Evolutionary conservation across 2,888 invertebrate species (phyloP).

Genomic region (Aelia acuminata): DNA sequence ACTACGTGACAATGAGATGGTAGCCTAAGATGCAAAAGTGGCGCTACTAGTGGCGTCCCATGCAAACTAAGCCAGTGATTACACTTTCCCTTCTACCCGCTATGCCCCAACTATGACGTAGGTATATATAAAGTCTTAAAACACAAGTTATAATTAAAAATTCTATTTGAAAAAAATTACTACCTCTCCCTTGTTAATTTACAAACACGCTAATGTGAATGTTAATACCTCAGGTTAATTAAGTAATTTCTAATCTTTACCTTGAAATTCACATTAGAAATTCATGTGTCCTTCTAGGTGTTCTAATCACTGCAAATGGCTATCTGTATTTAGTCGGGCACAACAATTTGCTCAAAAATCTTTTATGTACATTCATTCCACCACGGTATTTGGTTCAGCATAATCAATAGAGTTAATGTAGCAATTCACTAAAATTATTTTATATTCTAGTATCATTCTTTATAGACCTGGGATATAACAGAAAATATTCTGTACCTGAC

Average conservation of each 20-base stretch:
- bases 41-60: too few relatives aligned
- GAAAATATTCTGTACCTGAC: too few relatives aligned
- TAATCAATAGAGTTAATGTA: neutral
- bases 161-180: too few relatives aligned
- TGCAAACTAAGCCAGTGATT: too few relatives aligned
- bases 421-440: neutral
- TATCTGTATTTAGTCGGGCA: neutral
- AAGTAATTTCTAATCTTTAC: neutral
- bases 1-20: too few relatives aligned
- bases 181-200: too few relatives aligned
- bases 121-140: too few relatives aligned
- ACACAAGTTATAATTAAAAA: too few relatives aligned
- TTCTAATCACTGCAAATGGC: conserved; percentile 4
- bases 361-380: neutral
- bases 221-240: neutral
- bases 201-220: neutral
- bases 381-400: neutral
- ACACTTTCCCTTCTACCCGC: too few relatives aligned
- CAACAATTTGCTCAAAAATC: neutral
- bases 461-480: too few relatives aligned
- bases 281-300: conserved; percentile 3
- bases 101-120: too few relatives aligned
- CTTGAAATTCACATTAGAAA: neutral
- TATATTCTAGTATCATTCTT: neutral
- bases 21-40: too few relatives aligned